Evolutionary conservation across 1,140 invertebrate species (phyloP).

Genomic region (Odontomachus brunneus): DNA sequence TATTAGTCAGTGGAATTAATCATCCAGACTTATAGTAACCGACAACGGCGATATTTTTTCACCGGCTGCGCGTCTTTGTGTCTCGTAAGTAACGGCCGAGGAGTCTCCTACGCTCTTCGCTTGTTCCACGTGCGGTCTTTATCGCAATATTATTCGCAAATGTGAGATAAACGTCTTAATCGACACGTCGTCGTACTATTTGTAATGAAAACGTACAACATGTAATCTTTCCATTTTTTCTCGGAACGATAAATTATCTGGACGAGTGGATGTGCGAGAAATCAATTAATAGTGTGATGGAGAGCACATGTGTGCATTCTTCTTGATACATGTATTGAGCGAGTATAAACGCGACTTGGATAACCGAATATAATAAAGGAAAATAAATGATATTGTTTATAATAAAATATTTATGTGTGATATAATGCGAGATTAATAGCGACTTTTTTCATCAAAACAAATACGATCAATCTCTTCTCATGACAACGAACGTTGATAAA

Average conservation of each 20-base stretch:
- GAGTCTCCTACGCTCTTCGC: neutral
- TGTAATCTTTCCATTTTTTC: neutral
- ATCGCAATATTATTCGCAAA: constrained; percentile 49
- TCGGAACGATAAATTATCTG: neutral
- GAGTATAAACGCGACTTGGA: neutral
- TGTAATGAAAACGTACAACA: neutral
- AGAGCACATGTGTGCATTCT: neutral
- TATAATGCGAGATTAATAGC: neutral
- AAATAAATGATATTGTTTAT: constrained; percentile 18
- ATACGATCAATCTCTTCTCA: constrained; percentile 2
- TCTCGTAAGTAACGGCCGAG: neutral
- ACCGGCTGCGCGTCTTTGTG: neutral
- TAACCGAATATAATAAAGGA: neutral
- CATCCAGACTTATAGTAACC: constrained; percentile 23
- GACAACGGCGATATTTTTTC: neutral
- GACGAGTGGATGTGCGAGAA: neutral
- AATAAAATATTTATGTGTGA: constrained; percentile 4
- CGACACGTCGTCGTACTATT: neutral
- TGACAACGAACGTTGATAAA: neutral
- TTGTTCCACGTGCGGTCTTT: constrained; percentile 3
- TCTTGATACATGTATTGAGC: neutral
- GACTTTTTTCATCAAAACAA: neutral
- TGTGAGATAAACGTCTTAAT: constrained; percentile 43
- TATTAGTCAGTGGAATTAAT: constrained; percentile 50
- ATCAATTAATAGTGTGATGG: neutral